Evolutionary conservation across 1,140 invertebrate genomes (phyloP).

Genomic region (Ceratitis capitata): DNA sequence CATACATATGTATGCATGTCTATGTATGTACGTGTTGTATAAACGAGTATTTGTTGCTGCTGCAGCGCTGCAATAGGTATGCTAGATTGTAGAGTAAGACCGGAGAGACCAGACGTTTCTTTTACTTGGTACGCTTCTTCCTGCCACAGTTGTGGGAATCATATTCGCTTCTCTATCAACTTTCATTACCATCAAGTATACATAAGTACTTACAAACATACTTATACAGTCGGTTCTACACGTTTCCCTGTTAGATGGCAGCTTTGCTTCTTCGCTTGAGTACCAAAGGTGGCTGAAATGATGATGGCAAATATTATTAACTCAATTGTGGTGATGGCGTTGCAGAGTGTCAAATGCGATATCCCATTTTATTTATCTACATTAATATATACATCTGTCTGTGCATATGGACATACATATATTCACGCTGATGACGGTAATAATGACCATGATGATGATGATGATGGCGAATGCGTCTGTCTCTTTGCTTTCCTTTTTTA

Average conservation of each 20-base stretch:
- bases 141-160: no score
- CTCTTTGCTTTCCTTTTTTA: background rate
- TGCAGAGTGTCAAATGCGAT: background rate
- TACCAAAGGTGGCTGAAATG: conserved; percentile 1
- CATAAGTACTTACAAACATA: no score
- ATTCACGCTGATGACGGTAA: no score
- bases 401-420: no score
- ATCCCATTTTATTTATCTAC: background rate
- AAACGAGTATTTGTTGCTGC: background rate
- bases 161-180: background rate
- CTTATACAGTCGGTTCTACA: no score
- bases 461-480: background rate
- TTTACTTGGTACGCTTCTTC: no score
- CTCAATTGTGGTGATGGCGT: conserved; percentile 3
- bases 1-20: no score
- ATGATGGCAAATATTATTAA: conserved; percentile 11
- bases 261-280: background rate
- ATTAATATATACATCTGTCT: no score
- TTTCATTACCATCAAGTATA: background rate
- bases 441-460: background rate
- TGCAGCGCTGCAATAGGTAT: background rate
- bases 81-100: background rate
- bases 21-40: background rate
- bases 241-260: no score
- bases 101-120: background rate